Evolutionary conservation across 1,140 invertebrate genomes (phyloP).

Genomic region (Coelopa frigida): DNA sequence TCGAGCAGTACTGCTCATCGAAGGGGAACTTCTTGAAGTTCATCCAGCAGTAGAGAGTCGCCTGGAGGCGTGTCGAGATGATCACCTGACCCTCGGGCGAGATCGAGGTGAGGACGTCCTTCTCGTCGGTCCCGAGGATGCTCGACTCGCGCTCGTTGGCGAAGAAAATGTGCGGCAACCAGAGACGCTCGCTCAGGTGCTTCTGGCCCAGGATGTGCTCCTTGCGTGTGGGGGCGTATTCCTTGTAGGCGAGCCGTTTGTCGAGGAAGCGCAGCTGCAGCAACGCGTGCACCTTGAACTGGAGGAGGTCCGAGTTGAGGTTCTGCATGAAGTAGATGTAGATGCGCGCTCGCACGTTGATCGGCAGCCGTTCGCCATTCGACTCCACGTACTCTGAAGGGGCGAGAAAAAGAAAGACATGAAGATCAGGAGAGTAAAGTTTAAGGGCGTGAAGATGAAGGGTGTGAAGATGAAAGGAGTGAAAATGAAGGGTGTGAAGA

Average conservation of each 20-base stretch:
- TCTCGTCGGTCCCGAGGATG: slow-evolving; percentile 58
- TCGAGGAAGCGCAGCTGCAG: slow-evolving; percentile 70
- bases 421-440: background rate
- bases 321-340: slow-evolving; percentile 70
- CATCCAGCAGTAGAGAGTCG: slow-evolving; percentile 73
- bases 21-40: slow-evolving; percentile 79
- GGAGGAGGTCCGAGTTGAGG: slow-evolving; percentile 68
- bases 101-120: slow-evolving; percentile 71
- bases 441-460: no score
- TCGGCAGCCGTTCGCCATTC: slow-evolving; percentile 43
- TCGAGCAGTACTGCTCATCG: slow-evolving; percentile 69
- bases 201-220: slow-evolving; percentile 63
- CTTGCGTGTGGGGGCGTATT: slow-evolving; percentile 53
- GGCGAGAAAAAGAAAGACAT: background rate
- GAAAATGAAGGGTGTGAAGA: no score
- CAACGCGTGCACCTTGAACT: slow-evolving; percentile 76
- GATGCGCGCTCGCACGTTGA: slow-evolving; percentile 57
- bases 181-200: slow-evolving; percentile 60
- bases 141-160: slow-evolving; percentile 73
- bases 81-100: slow-evolving; percentile 66
- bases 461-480: no score
- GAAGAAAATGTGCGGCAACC: slow-evolving; percentile 73
- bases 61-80: slow-evolving; percentile 66
- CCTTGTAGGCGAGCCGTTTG: slow-evolving; percentile 55
- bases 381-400: slow-evolving; percentile 21